Evolutionary conservation across 2,888 invertebrate species (phyloP).

Genomic region (Cheilosia urbana): DNA sequence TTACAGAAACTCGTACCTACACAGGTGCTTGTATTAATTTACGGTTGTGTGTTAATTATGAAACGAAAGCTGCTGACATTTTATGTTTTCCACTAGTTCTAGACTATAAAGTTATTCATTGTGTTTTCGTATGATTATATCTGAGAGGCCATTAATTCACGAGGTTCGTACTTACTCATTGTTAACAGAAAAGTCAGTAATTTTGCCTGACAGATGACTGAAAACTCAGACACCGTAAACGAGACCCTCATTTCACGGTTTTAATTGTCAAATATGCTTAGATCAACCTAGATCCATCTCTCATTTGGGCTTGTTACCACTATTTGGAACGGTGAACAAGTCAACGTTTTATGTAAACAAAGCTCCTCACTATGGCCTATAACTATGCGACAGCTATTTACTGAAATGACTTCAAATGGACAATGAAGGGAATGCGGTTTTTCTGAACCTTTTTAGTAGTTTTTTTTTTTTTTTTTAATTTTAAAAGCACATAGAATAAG

Average conservation of each 20-base stretch:
- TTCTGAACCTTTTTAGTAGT: too few relatives aligned
- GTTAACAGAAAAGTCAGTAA: conserved; percentile 1
- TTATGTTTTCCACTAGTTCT: conserved; percentile 1
- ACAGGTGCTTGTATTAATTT: conserved; percentile 26
- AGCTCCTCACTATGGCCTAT: too few relatives aligned
- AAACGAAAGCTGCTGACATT: conserved; percentile 60
- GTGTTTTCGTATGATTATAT: conserved; percentile 29
- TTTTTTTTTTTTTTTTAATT: too few relatives aligned
- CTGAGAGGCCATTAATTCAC: neutral
- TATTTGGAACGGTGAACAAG: too few relatives aligned
- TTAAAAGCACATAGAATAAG: too few relatives aligned
- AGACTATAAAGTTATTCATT: conserved; percentile 14
- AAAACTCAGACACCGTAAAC: conserved; percentile 6
- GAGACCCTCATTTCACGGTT: conserved; percentile 2
- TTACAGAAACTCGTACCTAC: conserved; percentile 27
- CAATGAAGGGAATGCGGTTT: too few relatives aligned
- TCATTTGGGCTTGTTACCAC: too few relatives aligned
- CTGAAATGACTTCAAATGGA: too few relatives aligned
- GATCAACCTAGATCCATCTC: too few relatives aligned
- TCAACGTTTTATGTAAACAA: too few relatives aligned
- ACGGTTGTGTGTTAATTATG: conserved; percentile 49
- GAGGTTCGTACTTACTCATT: conserved; percentile 18
- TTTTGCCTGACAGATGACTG: conserved; percentile 14
- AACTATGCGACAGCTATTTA: too few relatives aligned
- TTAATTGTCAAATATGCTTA: neutral